Base-by-base conservation (phyloP, 2,113 vertebrate species). In the Pomatostomus ruficeps region DNA sequence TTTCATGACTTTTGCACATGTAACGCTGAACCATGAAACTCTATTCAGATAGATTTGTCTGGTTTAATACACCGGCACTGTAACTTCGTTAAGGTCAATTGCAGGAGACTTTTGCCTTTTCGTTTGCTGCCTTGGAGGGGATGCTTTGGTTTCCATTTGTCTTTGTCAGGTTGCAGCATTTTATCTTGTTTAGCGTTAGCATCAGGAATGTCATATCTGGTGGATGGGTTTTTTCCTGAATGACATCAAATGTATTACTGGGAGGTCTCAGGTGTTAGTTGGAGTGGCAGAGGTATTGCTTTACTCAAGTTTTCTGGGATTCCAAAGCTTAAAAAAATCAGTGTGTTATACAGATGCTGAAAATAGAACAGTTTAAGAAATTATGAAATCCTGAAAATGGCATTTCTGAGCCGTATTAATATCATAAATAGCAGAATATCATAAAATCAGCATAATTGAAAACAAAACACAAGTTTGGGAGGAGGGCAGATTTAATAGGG, bases 21-120 rank as follows among this genome's bases (percentile, higher is more conserved):
- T 75, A 85, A 77, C 89, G 92, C 68, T 73, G 79, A 95, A 75
- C 81, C 71, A n/a, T 66, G 81, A 82, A 96, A 59, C 28, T 75
- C 57, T 42, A 24, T 87, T 89, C 42, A 58, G 85, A 91, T 63
- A 89, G 78, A 82, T 90, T 85, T 83, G 62, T 85, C 82, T 89
- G 54, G 5, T 92, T 79, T 85, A 88, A 80, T 94, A 54, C 35
- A 76, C 45, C 42, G 70, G 78, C 29, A 9, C 42, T 65, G 59
- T 68, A 85, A 72, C 57, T 77, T 93, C 0, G 2, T 78, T 88
- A 85, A 83, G 82, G 93, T 79, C 74, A 79, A 28, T 57, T 73
- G 58, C 63, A 73, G 75, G 70, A 73, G 78, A 76, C 59, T 93
- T 85, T 58, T 75, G 48, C 58, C 48, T 93, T 81, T 94, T 67